Base-by-base conservation (phyloP, 2,113 vertebrate genomes). In the Serilophus lunatus region DNA sequence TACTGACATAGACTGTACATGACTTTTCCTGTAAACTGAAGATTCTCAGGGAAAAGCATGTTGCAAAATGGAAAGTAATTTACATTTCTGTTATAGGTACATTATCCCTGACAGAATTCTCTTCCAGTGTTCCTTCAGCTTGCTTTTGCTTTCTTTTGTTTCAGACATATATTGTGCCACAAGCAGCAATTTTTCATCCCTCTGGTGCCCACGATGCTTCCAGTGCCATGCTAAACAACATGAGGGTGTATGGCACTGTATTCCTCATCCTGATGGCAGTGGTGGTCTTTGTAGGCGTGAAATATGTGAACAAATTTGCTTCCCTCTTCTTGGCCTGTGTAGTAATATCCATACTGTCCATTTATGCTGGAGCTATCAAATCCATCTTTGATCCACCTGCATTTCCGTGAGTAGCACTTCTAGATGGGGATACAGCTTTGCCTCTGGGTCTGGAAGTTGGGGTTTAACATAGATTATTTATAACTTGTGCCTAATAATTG, bases 261-360 rank as follows among this genome's bases (percentile, higher is more conserved):
- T 99, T 99, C 92, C 98, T 99, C 92, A 98, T 97, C 59, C 97
- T 99, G 5, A 99, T 99, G 99, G 99, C 98, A 7, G 97, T 99
- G 64, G 99, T 99, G 77, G 99, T 99, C 69, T 99, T 99, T 28
- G 99, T 99, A 1, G 99, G 99, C 1, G 99, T 99, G 63, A 99
- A 99, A 95, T 99, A 99, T 24, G 99, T 99, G 70, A 99, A 99
- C 97, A 99, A 99, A 96, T 98, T 99, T 95, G 99, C 99, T 40
- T 99, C 99, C 8, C 99, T 99, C 59, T 99, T 99, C 97, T 97
- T 99, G 96, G 98, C 98, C 93, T 99, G 99, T 8, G 99, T 99
- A 33, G 99, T 99, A 69, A 98, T 99, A 97, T 99, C 99, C 75
- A 99, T 99, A 89, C 96, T 99, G 42, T 99, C 99, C 69, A 99